A percentile compares a stretch with the other conserved stretches of the same genome.
Evolutionary conservation across 1,140 invertebrate species (phyloP).

Genomic region (Drosophila chauvacae): DNA sequence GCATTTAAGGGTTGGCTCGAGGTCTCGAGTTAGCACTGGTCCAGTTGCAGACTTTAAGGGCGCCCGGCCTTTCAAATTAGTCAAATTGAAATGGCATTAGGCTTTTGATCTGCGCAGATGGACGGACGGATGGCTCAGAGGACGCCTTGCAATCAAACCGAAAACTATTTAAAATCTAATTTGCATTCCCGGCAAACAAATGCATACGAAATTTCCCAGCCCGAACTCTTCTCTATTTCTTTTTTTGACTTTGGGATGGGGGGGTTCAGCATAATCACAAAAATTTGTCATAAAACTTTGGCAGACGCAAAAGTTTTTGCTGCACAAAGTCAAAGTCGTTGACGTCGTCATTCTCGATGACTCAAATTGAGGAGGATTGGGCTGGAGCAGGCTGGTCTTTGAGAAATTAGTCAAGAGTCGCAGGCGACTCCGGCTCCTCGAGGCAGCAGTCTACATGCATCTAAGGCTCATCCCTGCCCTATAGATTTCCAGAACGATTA

Average conservation of each 20-base stretch:
- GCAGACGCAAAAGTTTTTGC: conserved; percentile 65
- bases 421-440: not conserved
- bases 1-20: conserved; percentile 56
- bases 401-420: conserved; percentile 35
- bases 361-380: conserved; percentile 39
- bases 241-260: not conserved
- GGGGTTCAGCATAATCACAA: conserved; percentile 60
- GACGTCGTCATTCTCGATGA: conserved; percentile 43
- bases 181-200: conserved; percentile 69
- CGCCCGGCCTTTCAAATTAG: conserved; percentile 53
- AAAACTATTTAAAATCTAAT: conserved; percentile 81
- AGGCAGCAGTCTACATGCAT: conserved; percentile 13
- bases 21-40: conserved; percentile 5
- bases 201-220: conserved; percentile 48
- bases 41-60: conserved; percentile 45
- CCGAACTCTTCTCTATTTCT: conserved; percentile 10
- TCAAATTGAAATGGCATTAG: conserved; percentile 71
- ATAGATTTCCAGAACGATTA: conserved; percentile 55
- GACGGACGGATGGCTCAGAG: not conserved
- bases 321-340: conserved; percentile 60
- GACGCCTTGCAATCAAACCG: conserved; percentile 53
- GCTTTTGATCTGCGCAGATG: conserved; percentile 54
- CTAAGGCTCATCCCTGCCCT: conserved; percentile 12
- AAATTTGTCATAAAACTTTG: conserved; percentile 80
- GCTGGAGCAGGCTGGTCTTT: conserved; percentile 2